Percentiles rank a stretch among this genome's conserved stretches.
phyloP scores from a whole-genome alignment of 92 coral and sea anemone species.

The Bergia sp. region DNA sequence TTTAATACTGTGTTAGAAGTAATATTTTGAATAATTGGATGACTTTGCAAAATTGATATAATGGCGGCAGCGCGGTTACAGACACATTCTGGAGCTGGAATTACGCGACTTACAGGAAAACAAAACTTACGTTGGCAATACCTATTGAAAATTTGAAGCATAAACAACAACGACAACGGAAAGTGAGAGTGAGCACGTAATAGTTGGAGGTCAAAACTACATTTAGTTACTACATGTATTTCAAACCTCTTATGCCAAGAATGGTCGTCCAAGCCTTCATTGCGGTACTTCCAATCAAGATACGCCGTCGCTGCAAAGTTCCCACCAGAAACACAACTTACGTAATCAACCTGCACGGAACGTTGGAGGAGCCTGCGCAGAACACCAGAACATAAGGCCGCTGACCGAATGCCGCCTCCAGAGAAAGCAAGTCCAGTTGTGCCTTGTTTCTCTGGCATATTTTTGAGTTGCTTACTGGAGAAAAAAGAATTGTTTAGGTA shows the following conservation, averaged over 20 bases:
- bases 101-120: too few species aligned
- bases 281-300: conserved; percentile 82
- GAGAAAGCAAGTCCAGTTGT: conserved; percentile 76
- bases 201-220: too few species aligned
- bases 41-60: too few species aligned
- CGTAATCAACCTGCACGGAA: conserved; percentile 66
- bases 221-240: too few species aligned
- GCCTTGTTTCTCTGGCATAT: conserved; percentile 38
- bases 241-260: conserved; percentile 70
- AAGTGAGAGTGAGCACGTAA: too few species aligned
- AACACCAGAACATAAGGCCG: conserved; percentile 84
- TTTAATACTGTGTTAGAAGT: too few species aligned
- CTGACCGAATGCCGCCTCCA: conserved; percentile 89
- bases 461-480: neutral
- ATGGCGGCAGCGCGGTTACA: too few species aligned
- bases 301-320: conserved; percentile 82
- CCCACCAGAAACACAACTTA: conserved; percentile 89
- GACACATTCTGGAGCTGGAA: too few species aligned
- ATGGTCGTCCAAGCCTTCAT: conserved; percentile 61
- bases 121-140: too few species aligned
- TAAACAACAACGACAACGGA: too few species aligned
- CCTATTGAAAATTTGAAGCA: too few species aligned
- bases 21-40: too few species aligned
- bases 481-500: neutral
- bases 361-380: conserved; percentile 83